Conservation (phyloP, 2,113 vertebrate genomes). For the Apteryx mantelli region DNA sequence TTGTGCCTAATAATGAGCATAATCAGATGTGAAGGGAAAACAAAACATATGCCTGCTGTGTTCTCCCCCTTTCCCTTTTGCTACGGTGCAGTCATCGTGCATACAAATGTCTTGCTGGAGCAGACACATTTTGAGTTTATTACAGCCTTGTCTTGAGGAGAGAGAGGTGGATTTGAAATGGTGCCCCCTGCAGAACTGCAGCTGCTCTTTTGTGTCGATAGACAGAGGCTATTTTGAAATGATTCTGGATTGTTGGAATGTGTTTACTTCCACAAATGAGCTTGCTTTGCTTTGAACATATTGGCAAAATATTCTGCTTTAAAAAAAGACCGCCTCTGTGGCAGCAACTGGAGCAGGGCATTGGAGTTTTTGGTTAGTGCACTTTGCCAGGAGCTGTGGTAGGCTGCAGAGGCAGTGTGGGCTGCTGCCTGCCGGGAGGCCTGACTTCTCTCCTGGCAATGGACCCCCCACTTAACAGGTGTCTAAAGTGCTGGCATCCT, state of each 20-base stretch:
- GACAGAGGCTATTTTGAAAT: background rate
- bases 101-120: background rate
- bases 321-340: background rate
- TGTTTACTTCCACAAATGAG: background rate
- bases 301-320: background rate
- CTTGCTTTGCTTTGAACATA: background rate
- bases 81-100: background rate
- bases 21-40: slow-evolving; percentile 27
- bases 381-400: background rate
- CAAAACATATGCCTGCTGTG: background rate
- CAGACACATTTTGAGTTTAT: background rate
- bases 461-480: background rate
- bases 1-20: slow-evolving; percentile 8
- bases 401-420: background rate
- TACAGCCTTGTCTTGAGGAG: background rate
- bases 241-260: background rate
- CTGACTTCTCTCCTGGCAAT: background rate
- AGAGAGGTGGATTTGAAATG: background rate
- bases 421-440: background rate
- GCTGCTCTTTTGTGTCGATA: background rate
- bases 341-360: fast-evolving
- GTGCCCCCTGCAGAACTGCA: slow-evolving; percentile 29
- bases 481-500: background rate
- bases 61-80: background rate
- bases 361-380: background rate